Evolutionary conservation across 2,113 vertebrate genomes (phyloP), one percentile per base, ranked within the genome.

Genomic region (Odocoileus hemionus): DNA sequence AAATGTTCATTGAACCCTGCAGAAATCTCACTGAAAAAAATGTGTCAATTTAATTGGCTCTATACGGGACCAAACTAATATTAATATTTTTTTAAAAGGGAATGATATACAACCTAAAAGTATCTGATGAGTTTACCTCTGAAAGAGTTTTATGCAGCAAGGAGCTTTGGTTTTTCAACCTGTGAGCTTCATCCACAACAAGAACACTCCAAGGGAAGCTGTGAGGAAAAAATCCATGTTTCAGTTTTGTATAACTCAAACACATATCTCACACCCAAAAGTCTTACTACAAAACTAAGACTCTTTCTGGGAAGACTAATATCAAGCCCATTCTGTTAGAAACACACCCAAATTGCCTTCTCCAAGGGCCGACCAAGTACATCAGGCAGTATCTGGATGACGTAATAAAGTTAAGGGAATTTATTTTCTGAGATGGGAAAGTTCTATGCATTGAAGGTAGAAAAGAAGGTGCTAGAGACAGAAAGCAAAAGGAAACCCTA

Each of bases 111-210:
- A 76, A 21, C 67, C 57, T 52, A 57, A 97, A 30, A 52, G 28
- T 21, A 19, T 33, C 79, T n/a, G 55, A 6, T 87, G 30, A 60
- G 83, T 60, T 99, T 98, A 99, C 99, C 99, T 99, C 97, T 33
- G 98, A 99, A 94, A 99, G 99, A 0, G 98, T 98, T 98, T 98
- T 98, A 98, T 99, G 98, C 95, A 99, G 98, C 47, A 99, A 83
- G n/a, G 99, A 99, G 57, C 98, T 99, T 96, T 99, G 99, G 91
- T 99, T 99, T 98, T 99, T 99, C 97, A 99, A 97, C 86, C 99
- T 99, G 97, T 99, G 99, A 96, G 99, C 99, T 98, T 99, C 99
- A 76, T 99, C 99, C 47, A 99, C 99, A 76, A 99, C 99, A 93
- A 99, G 98, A 57, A 98, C 97, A 93, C 96, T 98, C 99, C 99